Conservation (phyloP, 2,113 vertebrate genomes). For the Capreolus pygargus region DNA sequence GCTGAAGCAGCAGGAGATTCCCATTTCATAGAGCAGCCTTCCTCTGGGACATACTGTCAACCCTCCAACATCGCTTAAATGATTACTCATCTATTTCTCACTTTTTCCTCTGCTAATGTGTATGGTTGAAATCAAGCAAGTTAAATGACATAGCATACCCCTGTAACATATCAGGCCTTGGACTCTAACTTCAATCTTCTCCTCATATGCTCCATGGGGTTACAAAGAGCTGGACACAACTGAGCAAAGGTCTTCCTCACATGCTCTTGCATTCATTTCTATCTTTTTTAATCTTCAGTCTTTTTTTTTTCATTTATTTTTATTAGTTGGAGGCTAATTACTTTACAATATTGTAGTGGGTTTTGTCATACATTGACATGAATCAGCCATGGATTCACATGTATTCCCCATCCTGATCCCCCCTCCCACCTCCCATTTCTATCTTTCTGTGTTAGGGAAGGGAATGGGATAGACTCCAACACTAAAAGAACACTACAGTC, state of each 20-base stretch:
- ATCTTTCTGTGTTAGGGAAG: neutral
- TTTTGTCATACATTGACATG: too few species aligned
- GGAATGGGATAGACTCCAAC: neutral
- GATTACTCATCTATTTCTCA: neutral
- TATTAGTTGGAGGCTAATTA: too few species aligned
- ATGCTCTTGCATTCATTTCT: neutral
- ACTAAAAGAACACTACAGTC: neutral
- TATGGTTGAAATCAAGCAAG: neutral
- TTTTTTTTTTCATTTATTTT: too few species aligned
- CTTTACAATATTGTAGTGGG: too few species aligned
- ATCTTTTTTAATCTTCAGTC: neutral
- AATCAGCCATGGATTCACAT: too few species aligned
- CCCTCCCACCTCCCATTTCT: neutral
- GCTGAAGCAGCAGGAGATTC: neutral
- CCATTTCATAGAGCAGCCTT: accelerated
- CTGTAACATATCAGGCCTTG: neutral
- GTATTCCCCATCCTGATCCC: too few species aligned
- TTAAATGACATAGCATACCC: neutral
- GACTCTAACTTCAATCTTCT: neutral
- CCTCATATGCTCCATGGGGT: neutral
- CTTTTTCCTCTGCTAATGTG: neutral
- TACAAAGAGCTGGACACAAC: neutral
- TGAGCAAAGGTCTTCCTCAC: neutral
- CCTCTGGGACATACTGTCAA: neutral
- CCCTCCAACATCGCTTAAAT: neutral